These are phyloP conservation scores for Bugulina stolonifera DNA, from an alignment of 2,888 invertebrate genomes.

Conservation along the genomic window DNA sequence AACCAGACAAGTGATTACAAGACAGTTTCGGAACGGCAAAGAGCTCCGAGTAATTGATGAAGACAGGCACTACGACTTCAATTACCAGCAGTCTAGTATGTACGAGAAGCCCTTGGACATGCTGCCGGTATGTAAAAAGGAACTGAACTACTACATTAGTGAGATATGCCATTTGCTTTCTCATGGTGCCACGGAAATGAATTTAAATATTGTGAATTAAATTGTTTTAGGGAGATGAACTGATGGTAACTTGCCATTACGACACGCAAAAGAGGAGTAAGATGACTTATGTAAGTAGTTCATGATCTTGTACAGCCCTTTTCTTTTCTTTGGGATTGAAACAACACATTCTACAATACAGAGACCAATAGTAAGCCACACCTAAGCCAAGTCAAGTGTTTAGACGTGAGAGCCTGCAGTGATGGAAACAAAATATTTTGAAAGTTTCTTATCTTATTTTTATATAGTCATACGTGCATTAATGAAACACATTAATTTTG, in stretches of 20 bases:
- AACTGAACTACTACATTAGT: background rate
- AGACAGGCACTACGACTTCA: conserved; percentile 37
- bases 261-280: conserved; percentile 30
- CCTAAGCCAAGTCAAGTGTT: no score
- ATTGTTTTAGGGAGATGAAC: conserved; percentile 35
- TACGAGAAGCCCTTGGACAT: background rate
- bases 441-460: no score
- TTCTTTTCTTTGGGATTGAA: no score
- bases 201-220: no score
- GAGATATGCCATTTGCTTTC: background rate
- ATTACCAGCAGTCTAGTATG: conserved; percentile 28
- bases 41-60: conserved; percentile 33
- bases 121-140: conserved; percentile 19
- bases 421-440: no score
- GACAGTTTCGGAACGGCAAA: conserved; percentile 35
- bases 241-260: conserved; percentile 33
- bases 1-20: conserved; percentile 31
- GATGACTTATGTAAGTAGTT: conserved; percentile 33
- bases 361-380: no score
- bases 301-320: background rate
- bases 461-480: no score
- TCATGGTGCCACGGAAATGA: no score
- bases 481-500: no score
- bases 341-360: no score
- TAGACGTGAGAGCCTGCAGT: no score